Evolutionary conservation across 92 coral and sea anemone genomes (phyloP), one percentile per base, ranked within the genome.

Genomic region (Phymanthus crucifer): DNA sequence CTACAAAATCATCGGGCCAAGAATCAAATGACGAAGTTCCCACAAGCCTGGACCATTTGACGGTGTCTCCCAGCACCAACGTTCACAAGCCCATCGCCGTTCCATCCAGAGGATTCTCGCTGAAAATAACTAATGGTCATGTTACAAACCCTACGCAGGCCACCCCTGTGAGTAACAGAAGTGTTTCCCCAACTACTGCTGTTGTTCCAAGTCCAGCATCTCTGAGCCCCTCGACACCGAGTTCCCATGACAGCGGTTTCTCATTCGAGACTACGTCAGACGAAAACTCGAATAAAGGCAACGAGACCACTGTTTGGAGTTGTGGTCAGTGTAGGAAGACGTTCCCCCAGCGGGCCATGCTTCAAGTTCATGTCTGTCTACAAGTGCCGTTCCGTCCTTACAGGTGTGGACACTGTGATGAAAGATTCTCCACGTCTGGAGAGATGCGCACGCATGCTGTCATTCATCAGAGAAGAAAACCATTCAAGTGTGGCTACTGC

Each of bases 361-460:
- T 95, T 23, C 96, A 93, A 66, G 90, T 93, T 71, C 99, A 95
- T 56, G 90, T 85, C 31, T 95, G 99, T 31, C 52, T 84, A 19
- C 83, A 83, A 26, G 83, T 83, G 66, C 95, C 98, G 2, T 88
- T 91, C 56, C 84, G 84, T 57, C 99, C 99, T 5, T 95, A 81
- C 78, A 91, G 91, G 40, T 95, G 99, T 32, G 99, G 99, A 3
- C 98, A 95, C 47, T 95, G 99, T 66, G 58, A 91, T n/a, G 95
- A 89, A 72, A 75, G 89, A 40, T 95, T 95, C 58, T 78, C 91
- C 2, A 73, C 72, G 31, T 84, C 99, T 0, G 91, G 93, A 69
- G 98, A 90, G 85, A 83, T 95, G 86, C 99, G 99, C 68, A 88
- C 96, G 71, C 99, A 95, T 87, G 98, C 95, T 79, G 96, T 95